A percentile compares a stretch with the other conserved stretches of the same genome.
Conservation (phyloP, 2,888 invertebrate species). For the Ennomos quercinarius region DNA sequence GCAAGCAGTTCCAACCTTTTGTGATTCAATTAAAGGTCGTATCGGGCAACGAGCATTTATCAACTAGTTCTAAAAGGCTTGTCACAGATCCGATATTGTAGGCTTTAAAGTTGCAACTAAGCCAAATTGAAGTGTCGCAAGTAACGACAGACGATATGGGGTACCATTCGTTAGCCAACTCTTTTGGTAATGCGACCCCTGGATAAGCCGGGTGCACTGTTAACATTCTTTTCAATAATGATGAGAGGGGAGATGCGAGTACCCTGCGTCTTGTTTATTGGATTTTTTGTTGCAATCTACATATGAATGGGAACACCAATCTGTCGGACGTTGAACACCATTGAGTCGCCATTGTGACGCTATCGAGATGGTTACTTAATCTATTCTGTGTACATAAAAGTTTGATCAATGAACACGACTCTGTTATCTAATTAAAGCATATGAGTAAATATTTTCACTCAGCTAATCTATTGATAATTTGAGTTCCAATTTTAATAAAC, state of each 20-base stretch:
- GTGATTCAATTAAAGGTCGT: too few relatives aligned
- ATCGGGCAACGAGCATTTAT: too few relatives aligned
- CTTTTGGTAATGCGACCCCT: slow-evolving; percentile 83
- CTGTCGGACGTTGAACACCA: slow-evolving; percentile 69
- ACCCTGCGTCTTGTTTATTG: slow-evolving; percentile 82
- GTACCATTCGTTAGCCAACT: slow-evolving; percentile 83
- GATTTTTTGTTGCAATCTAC: slow-evolving; percentile 85
- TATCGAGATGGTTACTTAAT: slow-evolving; percentile 54
- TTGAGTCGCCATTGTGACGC: slow-evolving; percentile 71
- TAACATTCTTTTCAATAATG: slow-evolving; percentile 85
- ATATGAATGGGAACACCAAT: slow-evolving; percentile 82
- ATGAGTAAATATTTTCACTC: slow-evolving; percentile 39
- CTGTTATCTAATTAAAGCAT: slow-evolving; percentile 46
- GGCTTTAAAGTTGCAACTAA: slow-evolving; percentile 68
- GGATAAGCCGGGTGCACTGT: slow-evolving; percentile 80
- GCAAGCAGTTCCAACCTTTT: too few relatives aligned
- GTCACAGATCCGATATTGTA: slow-evolving; percentile 43
- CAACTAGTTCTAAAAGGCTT: slow-evolving; percentile 27
- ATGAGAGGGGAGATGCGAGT: slow-evolving; percentile 74
- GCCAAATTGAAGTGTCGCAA: slow-evolving; percentile 80
- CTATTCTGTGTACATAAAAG: slow-evolving; percentile 42
- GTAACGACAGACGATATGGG: slow-evolving; percentile 72
- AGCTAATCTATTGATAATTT: slow-evolving; percentile 4
- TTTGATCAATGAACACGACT: slow-evolving; percentile 28
- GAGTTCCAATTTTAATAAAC: background rate